phyloP scores from a whole-genome alignment of 2,797 vertebrate species.

The Euphonia xanthogaster region DNA sequence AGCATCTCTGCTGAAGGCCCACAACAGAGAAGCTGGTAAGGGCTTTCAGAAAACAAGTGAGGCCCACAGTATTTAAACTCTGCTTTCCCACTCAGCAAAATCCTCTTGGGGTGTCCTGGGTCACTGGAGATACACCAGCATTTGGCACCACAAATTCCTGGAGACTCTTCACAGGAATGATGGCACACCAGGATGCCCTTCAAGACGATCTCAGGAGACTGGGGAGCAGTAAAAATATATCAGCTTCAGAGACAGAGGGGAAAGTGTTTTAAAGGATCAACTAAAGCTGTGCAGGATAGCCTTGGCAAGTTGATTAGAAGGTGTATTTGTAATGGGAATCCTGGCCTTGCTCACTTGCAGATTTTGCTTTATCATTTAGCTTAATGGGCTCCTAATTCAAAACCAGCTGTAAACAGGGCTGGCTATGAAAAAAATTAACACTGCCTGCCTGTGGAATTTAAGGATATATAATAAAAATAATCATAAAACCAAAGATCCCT shows the following conservation, averaged over 20 bases:
- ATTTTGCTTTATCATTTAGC: conserved; percentile 60
- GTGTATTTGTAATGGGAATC: conserved; percentile 22
- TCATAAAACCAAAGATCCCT: conserved; percentile 40
- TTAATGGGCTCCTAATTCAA: conserved; percentile 62
- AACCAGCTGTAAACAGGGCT: conserved; percentile 13
- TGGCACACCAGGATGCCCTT: neutral
- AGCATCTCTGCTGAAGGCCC: neutral
- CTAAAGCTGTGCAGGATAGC: neutral
- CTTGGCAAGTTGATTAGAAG: conserved; percentile 20
- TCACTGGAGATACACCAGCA: neutral
- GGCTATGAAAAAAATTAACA: conserved; percentile 46
- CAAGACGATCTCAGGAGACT: neutral
- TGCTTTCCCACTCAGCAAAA: neutral
- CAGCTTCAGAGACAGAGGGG: neutral
- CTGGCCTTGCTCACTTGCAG: neutral
- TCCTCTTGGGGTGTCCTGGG: neutral
- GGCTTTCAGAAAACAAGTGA: conserved; percentile 16
- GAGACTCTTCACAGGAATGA: neutral
- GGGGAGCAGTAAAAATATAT: neutral
- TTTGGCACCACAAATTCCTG: neutral
- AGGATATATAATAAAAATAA: conserved; percentile 44
- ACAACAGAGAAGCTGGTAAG: neutral
- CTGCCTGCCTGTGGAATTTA: conserved; percentile 36
- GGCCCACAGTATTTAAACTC: neutral
- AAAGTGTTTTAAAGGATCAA: neutral